A percentile compares a stretch with the other conserved stretches of the same genome.
phyloP scores from a whole-genome alignment of 2,797 vertebrate genomes.

The Lacerta bilineata region DNA sequence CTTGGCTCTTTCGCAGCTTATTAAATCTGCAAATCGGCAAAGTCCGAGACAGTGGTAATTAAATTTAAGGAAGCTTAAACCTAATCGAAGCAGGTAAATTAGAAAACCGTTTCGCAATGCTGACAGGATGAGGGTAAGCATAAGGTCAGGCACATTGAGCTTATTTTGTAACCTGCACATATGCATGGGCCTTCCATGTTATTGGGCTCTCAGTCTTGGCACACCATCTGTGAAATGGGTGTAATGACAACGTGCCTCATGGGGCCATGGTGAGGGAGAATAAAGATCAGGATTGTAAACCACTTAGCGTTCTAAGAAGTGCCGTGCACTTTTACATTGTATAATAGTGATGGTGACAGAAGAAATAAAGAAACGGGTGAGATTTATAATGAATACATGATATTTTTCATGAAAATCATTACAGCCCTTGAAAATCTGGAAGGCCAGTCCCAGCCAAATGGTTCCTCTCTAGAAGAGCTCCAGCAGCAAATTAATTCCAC shows the following conservation, averaged over 20 bases:
- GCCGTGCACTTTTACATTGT: background rate
- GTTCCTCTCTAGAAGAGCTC: slow-evolving; percentile 86
- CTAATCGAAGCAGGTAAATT: background rate
- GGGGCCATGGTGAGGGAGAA: background rate
- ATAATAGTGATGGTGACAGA: background rate
- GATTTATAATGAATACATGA: slow-evolving; percentile 10
- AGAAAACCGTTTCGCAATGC: background rate
- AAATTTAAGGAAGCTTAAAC: slow-evolving; percentile 8
- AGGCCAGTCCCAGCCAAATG: slow-evolving; percentile 77
- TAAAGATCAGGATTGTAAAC: background rate
- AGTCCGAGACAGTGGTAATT: background rate
- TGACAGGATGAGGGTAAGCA: background rate
- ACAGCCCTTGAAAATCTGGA: slow-evolving; percentile 90
- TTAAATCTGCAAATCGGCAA: background rate
- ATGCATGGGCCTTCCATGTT: too few species aligned
- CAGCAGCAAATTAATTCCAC: slow-evolving; percentile 91
- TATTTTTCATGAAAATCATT: slow-evolving; percentile 43
- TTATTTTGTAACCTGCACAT: background rate
- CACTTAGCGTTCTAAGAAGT: background rate
- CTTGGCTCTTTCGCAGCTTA: background rate
- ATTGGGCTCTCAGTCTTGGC: background rate
- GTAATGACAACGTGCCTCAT: background rate
- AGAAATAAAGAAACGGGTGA: background rate
- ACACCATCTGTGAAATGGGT: background rate
- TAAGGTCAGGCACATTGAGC: background rate